Conservation (phyloP, 2,888 invertebrate species). For the Malthinus seriepunctatus region DNA sequence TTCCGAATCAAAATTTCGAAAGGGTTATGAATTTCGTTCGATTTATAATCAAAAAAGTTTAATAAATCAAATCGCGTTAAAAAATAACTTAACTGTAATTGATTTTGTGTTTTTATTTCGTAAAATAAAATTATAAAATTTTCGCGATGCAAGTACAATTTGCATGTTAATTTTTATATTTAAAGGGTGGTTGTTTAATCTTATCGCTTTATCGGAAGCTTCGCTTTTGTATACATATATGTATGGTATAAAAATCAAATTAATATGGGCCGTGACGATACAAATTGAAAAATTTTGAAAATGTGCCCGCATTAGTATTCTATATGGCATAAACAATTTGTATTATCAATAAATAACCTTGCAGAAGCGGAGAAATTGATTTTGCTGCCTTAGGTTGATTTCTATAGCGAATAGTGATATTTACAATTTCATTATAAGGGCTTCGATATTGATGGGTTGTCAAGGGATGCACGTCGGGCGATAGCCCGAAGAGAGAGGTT, state of each 20-base stretch:
- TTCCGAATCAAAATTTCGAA: too few species aligned
- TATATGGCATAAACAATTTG: conserved; percentile 46
- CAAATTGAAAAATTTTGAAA: conserved; percentile 22
- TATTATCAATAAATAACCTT: conserved; percentile 51
- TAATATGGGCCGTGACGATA: conserved; percentile 29
- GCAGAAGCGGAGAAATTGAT: conserved; percentile 47
- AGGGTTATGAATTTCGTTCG: too few species aligned
- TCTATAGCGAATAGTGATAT: conserved; percentile 23
- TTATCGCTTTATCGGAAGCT: conserved; percentile 27
- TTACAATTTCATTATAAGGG: conserved; percentile 48
- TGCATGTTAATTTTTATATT: conserved; percentile 45
- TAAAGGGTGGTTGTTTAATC: conserved; percentile 28
- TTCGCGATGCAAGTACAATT: conserved; percentile 29
- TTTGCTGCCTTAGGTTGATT: conserved; percentile 23
- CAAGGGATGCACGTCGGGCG: conserved; percentile 24
- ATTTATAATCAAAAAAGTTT: too few species aligned
- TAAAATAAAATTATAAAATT: too few species aligned
- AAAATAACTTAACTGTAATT: too few species aligned
- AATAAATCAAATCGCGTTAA: too few species aligned
- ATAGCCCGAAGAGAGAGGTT: conserved; percentile 25
- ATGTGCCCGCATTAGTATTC: conserved; percentile 43
- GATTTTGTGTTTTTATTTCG: too few species aligned
- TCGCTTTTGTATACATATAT: conserved; percentile 20
- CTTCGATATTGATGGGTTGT: conserved; percentile 32
- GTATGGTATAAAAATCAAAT: conserved; percentile 43